phyloP scores from a whole-genome alignment of 2,888 invertebrate genomes.

The Cremastinae sp. region DNA sequence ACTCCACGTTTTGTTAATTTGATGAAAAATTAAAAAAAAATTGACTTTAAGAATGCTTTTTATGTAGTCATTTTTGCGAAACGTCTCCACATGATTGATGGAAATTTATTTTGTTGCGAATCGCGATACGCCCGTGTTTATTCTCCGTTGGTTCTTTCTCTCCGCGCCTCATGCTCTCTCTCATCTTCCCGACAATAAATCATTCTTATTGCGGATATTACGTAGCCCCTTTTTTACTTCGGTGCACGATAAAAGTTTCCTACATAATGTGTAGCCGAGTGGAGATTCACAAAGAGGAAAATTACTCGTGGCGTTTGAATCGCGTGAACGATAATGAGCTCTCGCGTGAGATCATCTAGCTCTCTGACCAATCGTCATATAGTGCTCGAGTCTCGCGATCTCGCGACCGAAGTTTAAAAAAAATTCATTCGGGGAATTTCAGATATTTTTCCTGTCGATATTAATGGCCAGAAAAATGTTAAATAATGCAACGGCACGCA shows the following conservation, averaged over 20 bases:
- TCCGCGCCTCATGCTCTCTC: neutral
- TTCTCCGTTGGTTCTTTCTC: neutral
- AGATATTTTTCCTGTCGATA: too few relatives aligned
- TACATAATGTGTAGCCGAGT: slow-evolving; percentile 18
- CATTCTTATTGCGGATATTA: slow-evolving; percentile 31
- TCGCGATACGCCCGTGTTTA: neutral
- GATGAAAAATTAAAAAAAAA: too few relatives aligned
- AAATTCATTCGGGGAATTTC: too few relatives aligned
- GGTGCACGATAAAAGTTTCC: neutral
- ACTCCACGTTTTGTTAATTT: too few relatives aligned
- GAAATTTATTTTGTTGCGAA: slow-evolving; percentile 6
- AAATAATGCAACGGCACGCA: too few relatives aligned
- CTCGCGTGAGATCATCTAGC: neutral
- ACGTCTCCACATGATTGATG: neutral
- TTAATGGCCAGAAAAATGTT: too few relatives aligned
- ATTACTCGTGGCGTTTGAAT: slow-evolving; percentile 23
- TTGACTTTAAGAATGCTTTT: neutral
- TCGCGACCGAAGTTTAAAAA: neutral
- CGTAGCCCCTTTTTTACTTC: slow-evolving; percentile 9
- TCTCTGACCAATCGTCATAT: slow-evolving; percentile 7
- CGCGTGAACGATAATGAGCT: slow-evolving; percentile 7
- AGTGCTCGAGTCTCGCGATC: slow-evolving; percentile 10
- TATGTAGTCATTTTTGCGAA: neutral
- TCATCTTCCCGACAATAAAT: slow-evolving; percentile 17
- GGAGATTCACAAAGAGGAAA: slow-evolving; percentile 31